phyloP scores from a whole-genome alignment of 2,113 vertebrate genomes.

The Ramphastos sulfuratus region DNA sequence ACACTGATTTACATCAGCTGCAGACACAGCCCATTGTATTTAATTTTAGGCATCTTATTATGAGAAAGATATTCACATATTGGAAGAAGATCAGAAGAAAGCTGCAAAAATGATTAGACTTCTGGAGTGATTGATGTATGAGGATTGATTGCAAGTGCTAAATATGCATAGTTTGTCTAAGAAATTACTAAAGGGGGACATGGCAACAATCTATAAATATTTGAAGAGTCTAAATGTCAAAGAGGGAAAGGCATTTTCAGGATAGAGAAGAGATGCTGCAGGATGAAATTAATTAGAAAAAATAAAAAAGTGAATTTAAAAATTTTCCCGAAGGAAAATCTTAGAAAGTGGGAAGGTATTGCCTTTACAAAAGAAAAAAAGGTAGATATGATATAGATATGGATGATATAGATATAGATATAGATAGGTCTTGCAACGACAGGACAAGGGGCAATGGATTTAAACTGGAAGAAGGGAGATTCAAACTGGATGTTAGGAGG shows the following conservation, averaged over 20 bases:
- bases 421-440: too few species aligned
- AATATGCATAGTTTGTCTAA: constrained; percentile 65
- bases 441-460: too few species aligned
- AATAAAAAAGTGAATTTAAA: not conserved
- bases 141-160: constrained; percentile 65
- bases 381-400: too few species aligned
- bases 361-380: not conserved
- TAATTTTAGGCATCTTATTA: constrained; percentile 50
- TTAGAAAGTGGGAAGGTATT: not conserved
- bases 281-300: not conserved
- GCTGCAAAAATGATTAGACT: constrained; percentile 56
- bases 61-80: constrained; percentile 41
- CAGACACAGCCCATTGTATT: constrained; percentile 40
- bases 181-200: constrained; percentile 60
- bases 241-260: constrained; percentile 31
- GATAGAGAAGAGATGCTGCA: not conserved
- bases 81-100: constrained; percentile 54
- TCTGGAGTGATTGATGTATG: constrained; percentile 58
- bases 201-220: constrained; percentile 65
- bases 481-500: too few species aligned
- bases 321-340: not conserved
- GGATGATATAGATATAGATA: too few species aligned
- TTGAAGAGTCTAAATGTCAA: constrained; percentile 49
- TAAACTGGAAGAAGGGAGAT: too few species aligned
- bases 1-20: constrained; percentile 38